Evolutionary conservation across 2,888 invertebrate genomes (phyloP).

Genomic region (Morpho deidamia): DNA sequence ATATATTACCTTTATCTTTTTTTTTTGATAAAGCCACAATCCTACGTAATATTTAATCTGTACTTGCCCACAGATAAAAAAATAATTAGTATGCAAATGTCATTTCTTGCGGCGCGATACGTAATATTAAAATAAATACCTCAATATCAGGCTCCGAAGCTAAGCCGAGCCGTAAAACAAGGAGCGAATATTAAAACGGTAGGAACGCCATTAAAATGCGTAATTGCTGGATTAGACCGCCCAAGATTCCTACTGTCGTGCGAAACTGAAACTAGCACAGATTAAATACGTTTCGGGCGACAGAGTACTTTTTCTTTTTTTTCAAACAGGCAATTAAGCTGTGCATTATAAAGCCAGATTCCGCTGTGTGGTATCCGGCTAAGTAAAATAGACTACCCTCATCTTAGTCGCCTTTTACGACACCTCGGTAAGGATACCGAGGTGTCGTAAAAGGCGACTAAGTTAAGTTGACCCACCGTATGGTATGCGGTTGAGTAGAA

Average conservation of each 20-base stretch:
- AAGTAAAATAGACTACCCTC: too few relatives aligned
- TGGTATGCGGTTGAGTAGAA: too few relatives aligned
- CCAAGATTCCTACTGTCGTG: slow-evolving; percentile 66
- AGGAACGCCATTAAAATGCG: slow-evolving; percentile 74
- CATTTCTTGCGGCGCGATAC: slow-evolving; percentile 15
- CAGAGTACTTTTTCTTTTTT: slow-evolving; percentile 2
- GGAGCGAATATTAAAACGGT: slow-evolving; percentile 74
- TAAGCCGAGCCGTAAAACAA: slow-evolving; percentile 65
- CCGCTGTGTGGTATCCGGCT: too few relatives aligned
- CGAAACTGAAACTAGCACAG: slow-evolving; percentile 19
- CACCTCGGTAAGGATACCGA: too few relatives aligned
- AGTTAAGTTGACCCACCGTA: too few relatives aligned
- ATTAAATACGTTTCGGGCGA: slow-evolving; percentile 14
- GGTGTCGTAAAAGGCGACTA: too few relatives aligned
- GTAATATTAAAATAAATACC: slow-evolving; percentile 29
- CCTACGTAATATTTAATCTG: too few relatives aligned
- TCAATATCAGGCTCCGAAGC: slow-evolving; percentile 29
- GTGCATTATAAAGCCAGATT: too few relatives aligned
- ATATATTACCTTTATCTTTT: too few relatives aligned
- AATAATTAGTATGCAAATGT: slow-evolving; percentile 19
- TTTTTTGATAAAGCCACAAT: too few relatives aligned
- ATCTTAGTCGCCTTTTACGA: too few relatives aligned
- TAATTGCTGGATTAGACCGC: slow-evolving; percentile 76
- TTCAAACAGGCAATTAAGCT: not conserved
- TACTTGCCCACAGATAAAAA: not conserved